Percentiles rank a stretch among this genome's conserved stretches.
Conservation (phyloP, 2,113 vertebrate species). For the Pardalotus punctatus region DNA sequence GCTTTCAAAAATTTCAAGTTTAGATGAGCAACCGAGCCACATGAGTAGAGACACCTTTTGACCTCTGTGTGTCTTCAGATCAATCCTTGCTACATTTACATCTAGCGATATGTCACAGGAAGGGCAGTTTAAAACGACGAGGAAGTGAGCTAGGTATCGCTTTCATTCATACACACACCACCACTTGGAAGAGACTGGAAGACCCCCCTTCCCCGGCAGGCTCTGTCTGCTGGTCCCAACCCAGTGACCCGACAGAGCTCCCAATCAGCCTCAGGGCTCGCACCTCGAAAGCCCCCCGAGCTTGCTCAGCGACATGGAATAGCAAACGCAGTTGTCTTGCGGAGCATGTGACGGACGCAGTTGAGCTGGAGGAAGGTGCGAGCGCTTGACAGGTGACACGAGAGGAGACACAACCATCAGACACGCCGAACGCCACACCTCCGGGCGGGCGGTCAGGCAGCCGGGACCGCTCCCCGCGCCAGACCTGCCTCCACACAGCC, state of each 20-base stretch:
- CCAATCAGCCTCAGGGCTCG: fast-evolving
- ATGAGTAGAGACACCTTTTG: background rate
- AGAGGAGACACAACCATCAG: fast-evolving
- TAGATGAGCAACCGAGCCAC: background rate
- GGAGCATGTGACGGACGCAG: background rate
- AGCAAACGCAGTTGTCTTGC: fast-evolving
- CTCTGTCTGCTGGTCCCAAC: background rate
- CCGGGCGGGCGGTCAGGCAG: background rate
- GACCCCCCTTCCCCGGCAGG: too few relatives aligned
- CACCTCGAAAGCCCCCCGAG: background rate
- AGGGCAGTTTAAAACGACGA: fast-evolving
- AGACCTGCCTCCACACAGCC: background rate
- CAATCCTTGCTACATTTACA: background rate
- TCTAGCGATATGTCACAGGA: background rate
- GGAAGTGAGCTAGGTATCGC: fast-evolving
- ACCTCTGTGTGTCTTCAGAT: background rate
- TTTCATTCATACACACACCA: background rate
- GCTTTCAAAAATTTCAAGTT: background rate
- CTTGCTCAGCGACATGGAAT: background rate
- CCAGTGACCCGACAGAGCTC: background rate
- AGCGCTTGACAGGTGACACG: background rate
- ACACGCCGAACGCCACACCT: background rate
- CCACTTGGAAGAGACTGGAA: fast-evolving
- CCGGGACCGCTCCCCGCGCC: background rate
- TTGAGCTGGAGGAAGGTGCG: background rate